phyloP scores from a whole-genome alignment of 2,113 vertebrate species.

The Trematomus loennbergii region DNA sequence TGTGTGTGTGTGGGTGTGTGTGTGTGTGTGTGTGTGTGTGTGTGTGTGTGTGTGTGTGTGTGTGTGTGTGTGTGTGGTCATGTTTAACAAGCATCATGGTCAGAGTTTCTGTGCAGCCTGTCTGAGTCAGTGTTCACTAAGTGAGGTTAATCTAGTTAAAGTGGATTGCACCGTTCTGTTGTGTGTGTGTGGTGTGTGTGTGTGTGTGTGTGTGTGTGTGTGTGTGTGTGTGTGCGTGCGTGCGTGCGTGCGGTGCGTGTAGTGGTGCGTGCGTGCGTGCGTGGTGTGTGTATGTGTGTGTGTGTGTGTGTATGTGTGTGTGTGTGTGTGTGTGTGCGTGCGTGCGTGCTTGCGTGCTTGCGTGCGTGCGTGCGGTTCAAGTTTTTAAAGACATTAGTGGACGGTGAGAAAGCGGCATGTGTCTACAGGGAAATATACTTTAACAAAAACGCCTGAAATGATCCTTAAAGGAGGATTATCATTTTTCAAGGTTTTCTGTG shows the following conservation, averaged over 20 bases:
- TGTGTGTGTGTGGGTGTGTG: neutral
- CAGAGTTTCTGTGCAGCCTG: slow-evolving; percentile 25
- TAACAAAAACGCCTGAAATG: neutral
- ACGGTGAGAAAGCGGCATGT: slow-evolving; percentile 1
- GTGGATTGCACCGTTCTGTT: slow-evolving; percentile 18
- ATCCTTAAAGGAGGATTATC: too few species aligned
- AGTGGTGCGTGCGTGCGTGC: too few species aligned
- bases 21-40: neutral
- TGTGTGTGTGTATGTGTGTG: too few species aligned
- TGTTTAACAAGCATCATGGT: slow-evolving; percentile 43
- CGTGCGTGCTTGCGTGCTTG: too few species aligned
- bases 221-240: neutral
- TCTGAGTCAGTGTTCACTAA: slow-evolving; percentile 45
- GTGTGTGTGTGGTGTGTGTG: slow-evolving; percentile 5
- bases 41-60: too few species aligned
- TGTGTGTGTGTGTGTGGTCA: slow-evolving; percentile 12
- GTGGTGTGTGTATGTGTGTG: too few species aligned
- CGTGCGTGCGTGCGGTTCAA: too few species aligned
- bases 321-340: too few species aligned
- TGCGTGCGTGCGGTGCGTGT: too few species aligned
- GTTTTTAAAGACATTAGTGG: neutral
- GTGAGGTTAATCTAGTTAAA: slow-evolving; percentile 53
- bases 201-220: neutral
- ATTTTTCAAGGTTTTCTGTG: neutral
- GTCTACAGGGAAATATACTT: neutral